These are phyloP conservation scores for Ectemnius cavifrons DNA, from an alignment of 2,888 invertebrate genomes.

Conservation along the genomic window DNA sequence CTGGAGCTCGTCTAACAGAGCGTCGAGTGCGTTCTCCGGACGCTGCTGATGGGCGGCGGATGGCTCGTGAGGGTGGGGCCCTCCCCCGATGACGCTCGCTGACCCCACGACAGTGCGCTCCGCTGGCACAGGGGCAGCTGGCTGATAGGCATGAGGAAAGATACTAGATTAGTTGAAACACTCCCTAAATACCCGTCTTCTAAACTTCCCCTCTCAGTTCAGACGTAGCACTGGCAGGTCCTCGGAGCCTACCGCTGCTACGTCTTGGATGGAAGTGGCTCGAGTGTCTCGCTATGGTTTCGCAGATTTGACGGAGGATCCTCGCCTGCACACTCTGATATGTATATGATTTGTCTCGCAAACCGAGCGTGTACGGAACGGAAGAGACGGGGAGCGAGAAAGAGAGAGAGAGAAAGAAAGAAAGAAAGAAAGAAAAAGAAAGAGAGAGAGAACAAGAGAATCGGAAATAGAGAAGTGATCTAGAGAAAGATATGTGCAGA, in stretches of 20 bases:
- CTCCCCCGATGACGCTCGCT: conserved; percentile 82
- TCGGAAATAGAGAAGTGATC: conserved; percentile 18
- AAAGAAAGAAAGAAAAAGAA: conserved; percentile 17
- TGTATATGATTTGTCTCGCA: too few relatives aligned
- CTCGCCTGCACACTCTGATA: neutral
- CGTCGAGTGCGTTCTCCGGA: conserved; percentile 98
- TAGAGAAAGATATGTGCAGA: conserved; percentile 18
- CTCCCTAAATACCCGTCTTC: neutral
- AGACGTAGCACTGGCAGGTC: neutral
- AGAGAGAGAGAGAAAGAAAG: conserved; percentile 7
- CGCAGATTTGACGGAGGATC: conserved; percentile 4
- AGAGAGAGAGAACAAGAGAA: conserved; percentile 20
- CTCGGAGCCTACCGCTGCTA: neutral
- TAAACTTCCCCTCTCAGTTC: neutral
- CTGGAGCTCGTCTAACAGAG: conserved; percentile 95
- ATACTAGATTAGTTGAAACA: conserved; percentile 15
- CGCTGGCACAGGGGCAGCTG: conserved; percentile 82
- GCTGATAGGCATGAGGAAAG: conserved; percentile 61
- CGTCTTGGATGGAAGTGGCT: neutral
- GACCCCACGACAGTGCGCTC: conserved; percentile 81
- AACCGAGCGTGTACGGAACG: conserved; percentile 25
- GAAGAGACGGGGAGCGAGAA: conserved; percentile 7
- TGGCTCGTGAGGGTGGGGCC: conserved; percentile 81
- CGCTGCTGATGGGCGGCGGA: conserved; percentile 82
- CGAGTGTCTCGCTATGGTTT: neutral